Evolutionary conservation across 1,140 invertebrate species (phyloP).

Genomic region (Micrasema longulum): DNA sequence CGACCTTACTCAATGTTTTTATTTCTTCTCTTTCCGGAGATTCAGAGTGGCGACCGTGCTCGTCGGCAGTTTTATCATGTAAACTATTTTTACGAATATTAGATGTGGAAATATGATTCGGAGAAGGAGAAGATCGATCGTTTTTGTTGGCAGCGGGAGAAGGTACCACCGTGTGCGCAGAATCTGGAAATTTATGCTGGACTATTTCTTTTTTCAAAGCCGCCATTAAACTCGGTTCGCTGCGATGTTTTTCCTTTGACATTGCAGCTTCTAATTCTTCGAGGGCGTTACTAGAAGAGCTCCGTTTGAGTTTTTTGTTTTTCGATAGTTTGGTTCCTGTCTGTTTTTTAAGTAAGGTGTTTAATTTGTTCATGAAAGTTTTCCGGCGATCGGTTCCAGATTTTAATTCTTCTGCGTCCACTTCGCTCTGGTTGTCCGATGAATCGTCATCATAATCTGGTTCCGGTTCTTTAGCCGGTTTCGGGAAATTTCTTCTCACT

Average conservation of each 20-base stretch:
- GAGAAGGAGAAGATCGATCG: background rate
- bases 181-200: background rate
- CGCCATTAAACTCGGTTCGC: slow-evolving; percentile 31
- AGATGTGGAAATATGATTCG: background rate
- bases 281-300: slow-evolving; percentile 11
- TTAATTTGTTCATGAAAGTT: slow-evolving; percentile 36
- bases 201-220: slow-evolving; percentile 21
- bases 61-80: slow-evolving; percentile 8
- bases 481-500: background rate
- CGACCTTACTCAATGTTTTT: slow-evolving; percentile 26
- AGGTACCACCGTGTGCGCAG: background rate
- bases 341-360: slow-evolving; percentile 30
- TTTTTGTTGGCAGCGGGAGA: background rate
- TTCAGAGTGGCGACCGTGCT: no score
- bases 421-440: background rate
- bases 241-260: slow-evolving; percentile 13
- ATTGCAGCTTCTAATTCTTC: slow-evolving; percentile 4
- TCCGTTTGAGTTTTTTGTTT: slow-evolving; percentile 7
- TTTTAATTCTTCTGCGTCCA: slow-evolving; percentile 5
- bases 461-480: slow-evolving; percentile 4
- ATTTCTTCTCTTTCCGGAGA: background rate
- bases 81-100: background rate
- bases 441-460: slow-evolving; percentile 22
- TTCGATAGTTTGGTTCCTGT: background rate
- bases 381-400: slow-evolving; percentile 6